A percentile compares a stretch with the other conserved stretches of the same genome.
Conservation (phyloP, 2,113 vertebrate species). For the Spermophilus dauricus region DNA sequence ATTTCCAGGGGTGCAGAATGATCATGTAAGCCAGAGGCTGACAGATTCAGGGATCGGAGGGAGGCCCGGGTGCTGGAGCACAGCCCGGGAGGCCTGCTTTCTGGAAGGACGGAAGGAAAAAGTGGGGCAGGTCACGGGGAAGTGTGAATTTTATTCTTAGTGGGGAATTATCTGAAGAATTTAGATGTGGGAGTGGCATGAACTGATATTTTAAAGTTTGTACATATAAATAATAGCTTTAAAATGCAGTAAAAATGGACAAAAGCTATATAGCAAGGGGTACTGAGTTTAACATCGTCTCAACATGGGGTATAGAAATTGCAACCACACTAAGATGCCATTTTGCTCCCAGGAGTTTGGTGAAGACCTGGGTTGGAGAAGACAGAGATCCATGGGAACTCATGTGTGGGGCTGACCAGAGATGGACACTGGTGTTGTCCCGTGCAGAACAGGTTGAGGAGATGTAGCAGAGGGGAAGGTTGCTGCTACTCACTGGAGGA, state of each 20-base stretch:
- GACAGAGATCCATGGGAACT: accelerated
- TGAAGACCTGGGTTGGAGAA: background rate
- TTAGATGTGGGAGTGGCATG: background rate
- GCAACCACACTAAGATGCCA: accelerated
- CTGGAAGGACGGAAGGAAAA: background rate
- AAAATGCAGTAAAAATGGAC: background rate
- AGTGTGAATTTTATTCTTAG: background rate
- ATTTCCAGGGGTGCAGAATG: no score
- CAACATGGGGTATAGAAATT: accelerated
- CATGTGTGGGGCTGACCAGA: background rate
- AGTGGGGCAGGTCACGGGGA: accelerated
- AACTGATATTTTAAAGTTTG: background rate
- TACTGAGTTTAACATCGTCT: background rate
- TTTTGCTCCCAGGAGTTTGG: background rate
- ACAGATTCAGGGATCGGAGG: accelerated
- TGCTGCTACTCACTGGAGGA: background rate
- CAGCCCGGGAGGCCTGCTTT: accelerated
- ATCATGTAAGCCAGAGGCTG: accelerated
- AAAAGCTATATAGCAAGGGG: no score
- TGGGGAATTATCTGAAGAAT: background rate
- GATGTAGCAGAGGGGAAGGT: accelerated
- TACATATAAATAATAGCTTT: background rate
- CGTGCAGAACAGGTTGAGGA: background rate
- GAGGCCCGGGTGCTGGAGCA: accelerated
- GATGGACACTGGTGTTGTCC: accelerated